Conservation (phyloP, 2,888 invertebrate species). For the Aproaerema taeniolella region DNA sequence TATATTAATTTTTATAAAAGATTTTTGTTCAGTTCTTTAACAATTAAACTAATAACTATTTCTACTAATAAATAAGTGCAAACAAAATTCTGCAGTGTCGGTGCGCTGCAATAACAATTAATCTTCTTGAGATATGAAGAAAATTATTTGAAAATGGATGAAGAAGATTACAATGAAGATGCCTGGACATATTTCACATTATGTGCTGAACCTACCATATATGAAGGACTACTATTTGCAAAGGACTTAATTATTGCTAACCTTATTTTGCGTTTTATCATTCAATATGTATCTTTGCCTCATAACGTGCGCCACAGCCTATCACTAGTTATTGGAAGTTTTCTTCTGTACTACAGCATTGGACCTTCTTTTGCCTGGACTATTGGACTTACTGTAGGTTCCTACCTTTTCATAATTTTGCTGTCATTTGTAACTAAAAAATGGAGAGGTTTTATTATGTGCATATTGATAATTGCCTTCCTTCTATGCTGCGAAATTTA, state of each 20-base stretch:
- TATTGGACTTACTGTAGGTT: constrained; percentile 50
- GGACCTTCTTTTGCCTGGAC: constrained; percentile 64
- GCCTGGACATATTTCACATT: constrained; percentile 55
- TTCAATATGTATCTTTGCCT: constrained; percentile 58
- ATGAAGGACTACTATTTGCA: constrained; percentile 68
- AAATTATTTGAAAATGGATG: constrained; percentile 40
- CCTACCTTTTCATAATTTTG: constrained; percentile 54
- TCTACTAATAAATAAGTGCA: no score
- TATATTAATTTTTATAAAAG: no score
- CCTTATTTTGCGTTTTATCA: constrained; percentile 48
- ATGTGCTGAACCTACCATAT: constrained; percentile 66
- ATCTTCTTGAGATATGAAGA: no score
- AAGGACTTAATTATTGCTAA: constrained; percentile 69
- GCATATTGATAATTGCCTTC: constrained; percentile 50
- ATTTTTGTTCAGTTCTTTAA: no score
- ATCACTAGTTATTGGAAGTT: constrained; percentile 58
- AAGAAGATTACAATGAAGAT: constrained; percentile 55
- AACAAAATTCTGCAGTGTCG: no score
- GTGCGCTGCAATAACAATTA: no score
- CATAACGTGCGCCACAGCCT: constrained; percentile 64
- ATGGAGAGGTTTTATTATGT: constrained; percentile 51
- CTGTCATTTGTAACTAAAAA: constrained; percentile 51
- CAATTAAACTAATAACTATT: no score
- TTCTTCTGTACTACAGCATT: constrained; percentile 58
- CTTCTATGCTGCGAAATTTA: constrained; percentile 73